Evolutionary conservation across 2,113 vertebrate species (phyloP), one percentile per base, ranked within the genome.

Genomic region (Nyctereutes procyonoides): DNA sequence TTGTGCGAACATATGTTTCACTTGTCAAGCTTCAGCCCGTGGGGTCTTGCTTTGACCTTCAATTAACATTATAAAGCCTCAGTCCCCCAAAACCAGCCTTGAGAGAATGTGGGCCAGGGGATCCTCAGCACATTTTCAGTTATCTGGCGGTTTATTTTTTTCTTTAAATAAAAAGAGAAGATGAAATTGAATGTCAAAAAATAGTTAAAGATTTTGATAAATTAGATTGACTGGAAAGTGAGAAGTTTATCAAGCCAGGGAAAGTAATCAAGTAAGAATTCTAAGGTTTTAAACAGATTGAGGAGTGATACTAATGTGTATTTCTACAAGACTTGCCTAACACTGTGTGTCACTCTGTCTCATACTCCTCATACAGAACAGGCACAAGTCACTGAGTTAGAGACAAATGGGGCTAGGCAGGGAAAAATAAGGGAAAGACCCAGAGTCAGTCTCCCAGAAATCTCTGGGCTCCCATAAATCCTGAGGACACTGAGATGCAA

Each of bases 1-100:
- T 98, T 96, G 60, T 79, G 32, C 17, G 88, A 96, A 97, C 92
- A 81, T 97, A 81, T 96, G 87, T 96, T 96, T 92, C 43, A 93
- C 51, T 96, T 90, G 56, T 96, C 58, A 93, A 93, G 28, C 15
- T 95, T 84, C 13, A 0, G 53, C 81, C 83, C 38, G 17, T 1
- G 1, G 51, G 65, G 32, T 51, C 65, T 96, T 94, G 65, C 38
- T 96, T 97, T 96, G 90, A 96, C 84, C 95, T 98, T 96, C 67
- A 19, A 22, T 92, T 91, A 95, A 95, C 55, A 82, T 96, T 56
- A 62, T 32, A 51, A 88, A 26, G 74, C 12, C 3, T 80, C 28
- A 79, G 14, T 84, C 12, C 28, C 48, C 2, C 0, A 53, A 82
- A 96, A 53, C 4, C 3, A 88, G 2, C 30, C 43, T 53, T 85